Percentiles rank a stretch among this genome's conserved stretches.
Evolutionary conservation across 2,888 invertebrate genomes (phyloP).

Genomic region (Drosophila falleni): DNA sequence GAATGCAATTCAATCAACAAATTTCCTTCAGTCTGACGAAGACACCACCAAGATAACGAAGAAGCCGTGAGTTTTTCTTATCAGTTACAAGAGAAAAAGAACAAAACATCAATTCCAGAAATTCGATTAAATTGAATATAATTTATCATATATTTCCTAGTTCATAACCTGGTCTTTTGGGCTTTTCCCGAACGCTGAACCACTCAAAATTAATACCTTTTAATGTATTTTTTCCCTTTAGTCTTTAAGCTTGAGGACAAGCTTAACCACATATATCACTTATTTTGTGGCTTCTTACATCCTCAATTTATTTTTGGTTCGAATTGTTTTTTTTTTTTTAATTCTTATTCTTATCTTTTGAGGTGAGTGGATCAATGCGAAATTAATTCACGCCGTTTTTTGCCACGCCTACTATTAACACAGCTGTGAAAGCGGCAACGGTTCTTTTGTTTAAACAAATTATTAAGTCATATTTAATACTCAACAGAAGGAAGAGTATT

Average conservation of each 20-base stretch:
- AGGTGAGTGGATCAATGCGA: conserved; percentile 21
- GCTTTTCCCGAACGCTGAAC: conserved; percentile 1
- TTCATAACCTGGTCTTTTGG: conserved; percentile 12
- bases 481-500: not conserved
- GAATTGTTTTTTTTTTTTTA: conserved; percentile 4
- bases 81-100: conserved; percentile 24
- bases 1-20: conserved; percentile 49
- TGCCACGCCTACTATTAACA: conserved; percentile 1
- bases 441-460: not conserved
- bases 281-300: conserved; percentile 15
- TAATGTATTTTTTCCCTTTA: not conserved
- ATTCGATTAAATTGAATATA: conserved; percentile 7
- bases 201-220: conserved; percentile 1
- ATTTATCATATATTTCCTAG: conserved; percentile 15
- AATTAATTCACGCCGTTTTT: conserved; percentile 8
- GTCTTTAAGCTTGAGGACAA: conserved; percentile 1
- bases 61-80: conserved; percentile 8
- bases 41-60: conserved; percentile 26
- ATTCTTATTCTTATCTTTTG: not conserved
- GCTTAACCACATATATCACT: not conserved
- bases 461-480: conserved; percentile 2
- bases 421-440: not conserved
- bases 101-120: conserved; percentile 4
- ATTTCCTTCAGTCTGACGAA: conserved; percentile 26
- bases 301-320: conserved; percentile 25